Evolutionary conservation across 92 coral and sea anemone species (phyloP).

Genomic region (Phenganax subtilis): DNA sequence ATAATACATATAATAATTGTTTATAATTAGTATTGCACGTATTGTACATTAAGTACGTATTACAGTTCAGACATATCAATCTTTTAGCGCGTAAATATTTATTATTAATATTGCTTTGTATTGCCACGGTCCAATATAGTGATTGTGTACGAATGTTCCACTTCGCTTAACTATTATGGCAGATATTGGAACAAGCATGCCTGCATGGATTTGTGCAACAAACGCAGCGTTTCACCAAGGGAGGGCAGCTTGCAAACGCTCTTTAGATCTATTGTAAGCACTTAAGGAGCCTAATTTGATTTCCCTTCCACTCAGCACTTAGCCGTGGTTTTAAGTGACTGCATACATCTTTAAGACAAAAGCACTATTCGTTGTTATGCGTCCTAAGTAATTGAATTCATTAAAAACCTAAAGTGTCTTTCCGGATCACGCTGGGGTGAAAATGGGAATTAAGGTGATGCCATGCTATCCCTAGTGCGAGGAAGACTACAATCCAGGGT

Average conservation of each 20-base stretch:
- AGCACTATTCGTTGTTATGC: slow-evolving; percentile 24
- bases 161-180: neutral
- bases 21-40: neutral
- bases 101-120: slow-evolving; percentile 12
- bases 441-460: slow-evolving; percentile 7
- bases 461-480: slow-evolving; percentile 3
- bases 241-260: slow-evolving; percentile 17
- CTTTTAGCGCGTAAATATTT: slow-evolving; percentile 20
- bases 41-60: neutral
- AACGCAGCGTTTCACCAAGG: slow-evolving; percentile 19
- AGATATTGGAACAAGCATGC: neutral
- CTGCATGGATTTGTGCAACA: slow-evolving; percentile 14
- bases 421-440: slow-evolving; percentile 27
- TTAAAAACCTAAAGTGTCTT: slow-evolving; percentile 28
- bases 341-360: slow-evolving; percentile 21
- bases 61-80: neutral
- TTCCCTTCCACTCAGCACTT: slow-evolving; percentile 33
- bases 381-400: slow-evolving; percentile 27
- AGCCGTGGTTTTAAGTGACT: slow-evolving; percentile 21
- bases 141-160: slow-evolving; percentile 16
- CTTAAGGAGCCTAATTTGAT: slow-evolving; percentile 30
- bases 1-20: neutral
- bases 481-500: neutral
- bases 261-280: slow-evolving; percentile 15
- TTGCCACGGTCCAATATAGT: slow-evolving; percentile 21